phyloP scores from a whole-genome alignment of 2,888 invertebrate species.

The Eilema griseolum region DNA sequence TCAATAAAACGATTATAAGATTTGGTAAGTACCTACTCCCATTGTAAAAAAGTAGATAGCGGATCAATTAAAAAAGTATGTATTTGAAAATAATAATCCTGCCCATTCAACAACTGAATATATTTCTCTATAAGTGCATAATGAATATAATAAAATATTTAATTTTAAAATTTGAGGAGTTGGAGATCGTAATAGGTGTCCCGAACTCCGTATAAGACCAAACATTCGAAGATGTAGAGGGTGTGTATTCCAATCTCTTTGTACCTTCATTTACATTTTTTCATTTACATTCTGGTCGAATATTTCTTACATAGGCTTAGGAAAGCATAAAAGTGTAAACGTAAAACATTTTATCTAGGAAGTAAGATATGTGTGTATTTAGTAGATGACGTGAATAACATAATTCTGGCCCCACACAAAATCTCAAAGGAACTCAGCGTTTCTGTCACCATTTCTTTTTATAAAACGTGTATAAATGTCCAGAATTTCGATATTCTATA shows the following conservation, averaged over 20 bases:
- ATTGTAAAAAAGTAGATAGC: too few relatives aligned
- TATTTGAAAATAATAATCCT: background rate
- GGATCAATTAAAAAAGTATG: too few relatives aligned
- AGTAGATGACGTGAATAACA: constrained; percentile 16
- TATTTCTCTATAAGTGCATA: background rate
- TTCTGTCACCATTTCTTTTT: constrained; percentile 39
- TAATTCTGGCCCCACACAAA: constrained; percentile 24
- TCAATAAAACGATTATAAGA: too few relatives aligned
- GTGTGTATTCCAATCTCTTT: background rate
- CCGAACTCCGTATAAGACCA: background rate
- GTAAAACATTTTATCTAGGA: background rate
- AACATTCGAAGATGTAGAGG: background rate
- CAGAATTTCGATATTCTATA: constrained; percentile 39
- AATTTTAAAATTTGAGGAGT: background rate
- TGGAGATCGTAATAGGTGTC: background rate
- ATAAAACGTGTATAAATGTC: constrained; percentile 42
- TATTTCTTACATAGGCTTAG: background rate
- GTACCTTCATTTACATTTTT: background rate
- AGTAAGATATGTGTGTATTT: background rate
- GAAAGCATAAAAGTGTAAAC: background rate
- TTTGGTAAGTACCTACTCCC: too few relatives aligned
- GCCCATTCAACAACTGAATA: background rate
- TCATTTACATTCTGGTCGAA: too few relatives aligned
- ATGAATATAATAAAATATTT: background rate
- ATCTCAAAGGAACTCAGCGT: constrained; percentile 25